These are phyloP conservation scores for Drosophila suzukii DNA, from an alignment of 1,140 invertebrate genomes.

Conservation along the genomic window DNA sequence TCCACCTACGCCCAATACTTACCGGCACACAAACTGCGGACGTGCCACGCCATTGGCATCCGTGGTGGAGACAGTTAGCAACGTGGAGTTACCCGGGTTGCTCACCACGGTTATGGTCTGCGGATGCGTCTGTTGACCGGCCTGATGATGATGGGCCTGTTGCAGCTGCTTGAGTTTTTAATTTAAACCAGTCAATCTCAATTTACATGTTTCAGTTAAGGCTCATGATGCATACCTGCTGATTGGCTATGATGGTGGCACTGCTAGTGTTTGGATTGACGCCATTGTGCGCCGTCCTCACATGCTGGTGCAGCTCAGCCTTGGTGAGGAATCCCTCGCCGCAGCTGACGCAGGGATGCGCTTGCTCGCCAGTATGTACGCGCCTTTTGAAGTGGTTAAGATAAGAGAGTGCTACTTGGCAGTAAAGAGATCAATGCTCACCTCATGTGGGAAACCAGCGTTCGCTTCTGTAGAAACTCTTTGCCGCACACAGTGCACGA, in stretches of 20 bases:
- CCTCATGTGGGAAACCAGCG: conserved; percentile 91
- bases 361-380: conserved; percentile 87
- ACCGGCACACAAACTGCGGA: conserved; percentile 85
- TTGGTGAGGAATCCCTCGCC: conserved; percentile 91
- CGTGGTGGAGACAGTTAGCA: conserved; percentile 75
- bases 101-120: conserved; percentile 84
- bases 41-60: conserved; percentile 68
- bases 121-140: conserved; percentile 80
- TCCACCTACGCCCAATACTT: conserved; percentile 5
- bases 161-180: conserved; percentile 73
- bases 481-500: conserved; percentile 92
- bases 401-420: not conserved
- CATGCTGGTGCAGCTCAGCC: conserved; percentile 88
- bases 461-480: conserved; percentile 93
- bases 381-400: conserved; percentile 43
- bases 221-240: conserved; percentile 55
- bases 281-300: conserved; percentile 86
- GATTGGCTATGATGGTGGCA: conserved; percentile 82
- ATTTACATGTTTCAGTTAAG: not conserved
- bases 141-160: conserved; percentile 84
- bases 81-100: conserved; percentile 77
- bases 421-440: conserved; percentile 51
- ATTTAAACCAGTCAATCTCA: conserved; percentile 67
- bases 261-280: conserved; percentile 85
- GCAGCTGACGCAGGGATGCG: conserved; percentile 89